Conservation (phyloP, 2,113 vertebrate genomes). For the Dasyprocta punctata region DNA sequence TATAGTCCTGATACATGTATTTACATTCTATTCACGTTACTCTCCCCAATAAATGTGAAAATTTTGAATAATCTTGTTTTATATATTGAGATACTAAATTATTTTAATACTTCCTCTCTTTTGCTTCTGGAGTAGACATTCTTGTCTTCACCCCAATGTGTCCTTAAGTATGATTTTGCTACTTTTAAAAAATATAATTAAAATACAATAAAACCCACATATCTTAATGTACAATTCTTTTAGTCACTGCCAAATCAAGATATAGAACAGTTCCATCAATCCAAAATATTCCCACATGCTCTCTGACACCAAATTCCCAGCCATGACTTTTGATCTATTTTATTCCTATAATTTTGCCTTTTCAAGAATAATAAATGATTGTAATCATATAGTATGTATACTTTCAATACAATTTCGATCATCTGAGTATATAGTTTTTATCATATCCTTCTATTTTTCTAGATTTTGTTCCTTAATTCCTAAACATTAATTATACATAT, state of each 20-base stretch:
- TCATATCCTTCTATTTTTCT: background rate
- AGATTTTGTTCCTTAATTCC: slow-evolving; percentile 7
- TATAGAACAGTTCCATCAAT: background rate
- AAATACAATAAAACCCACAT: background rate
- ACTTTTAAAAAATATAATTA: background rate
- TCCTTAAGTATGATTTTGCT: background rate
- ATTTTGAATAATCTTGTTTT: background rate
- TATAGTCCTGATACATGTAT: background rate
- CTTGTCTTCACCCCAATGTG: background rate
- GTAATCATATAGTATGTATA: background rate
- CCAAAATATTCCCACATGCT: background rate
- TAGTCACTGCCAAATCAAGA: background rate
- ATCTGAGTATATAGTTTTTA: background rate
- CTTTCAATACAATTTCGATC: background rate
- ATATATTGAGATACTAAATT: background rate
- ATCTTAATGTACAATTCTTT: background rate
- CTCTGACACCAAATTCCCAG: background rate
- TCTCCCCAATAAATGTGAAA: background rate
- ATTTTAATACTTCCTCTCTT: background rate
- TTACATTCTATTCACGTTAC: background rate
- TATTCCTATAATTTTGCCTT: background rate
- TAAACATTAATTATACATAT: background rate
- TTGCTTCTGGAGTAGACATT: background rate
- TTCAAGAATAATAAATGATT: background rate
- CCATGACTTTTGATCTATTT: background rate